phyloP scores from a whole-genome alignment of 2,888 invertebrate genomes.

The Watsonalla cultraria region DNA sequence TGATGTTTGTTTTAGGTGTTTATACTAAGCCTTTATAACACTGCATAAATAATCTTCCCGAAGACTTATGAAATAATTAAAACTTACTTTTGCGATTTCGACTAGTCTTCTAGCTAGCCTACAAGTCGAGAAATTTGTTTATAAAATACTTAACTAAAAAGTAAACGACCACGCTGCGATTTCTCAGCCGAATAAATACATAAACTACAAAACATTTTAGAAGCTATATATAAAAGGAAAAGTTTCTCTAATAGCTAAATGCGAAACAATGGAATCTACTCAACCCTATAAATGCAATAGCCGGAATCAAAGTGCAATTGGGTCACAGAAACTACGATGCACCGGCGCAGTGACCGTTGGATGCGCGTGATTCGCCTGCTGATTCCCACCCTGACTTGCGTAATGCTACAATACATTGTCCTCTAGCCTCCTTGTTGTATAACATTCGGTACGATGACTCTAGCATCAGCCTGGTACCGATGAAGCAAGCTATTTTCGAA shows the following conservation, averaged over 20 bases:
- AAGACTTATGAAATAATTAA: not conserved
- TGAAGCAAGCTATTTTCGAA: slow-evolving; percentile 2
- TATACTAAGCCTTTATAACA: slow-evolving; percentile 45
- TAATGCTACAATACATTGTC: slow-evolving; percentile 48
- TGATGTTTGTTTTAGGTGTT: slow-evolving; percentile 52
- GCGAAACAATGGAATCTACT: not conserved
- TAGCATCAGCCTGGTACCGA: slow-evolving; percentile 31
- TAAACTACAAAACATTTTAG: not conserved
- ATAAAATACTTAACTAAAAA: too few species aligned
- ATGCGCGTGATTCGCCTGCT: slow-evolving; percentile 58
- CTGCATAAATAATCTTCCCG: slow-evolving; percentile 39
- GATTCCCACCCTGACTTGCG: slow-evolving; percentile 51
- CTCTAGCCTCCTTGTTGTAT: slow-evolving; percentile 24
- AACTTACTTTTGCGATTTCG: not conserved
- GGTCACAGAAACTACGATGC: slow-evolving; percentile 59
- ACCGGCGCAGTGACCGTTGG: slow-evolving; percentile 59
- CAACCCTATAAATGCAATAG: not conserved
- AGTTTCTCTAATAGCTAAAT: too few species aligned
- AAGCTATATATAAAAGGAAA: too few species aligned
- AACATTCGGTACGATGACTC: slow-evolving; percentile 48
- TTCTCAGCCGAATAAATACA: not conserved
- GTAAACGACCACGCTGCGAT: too few species aligned
- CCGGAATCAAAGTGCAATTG: slow-evolving; percentile 57
- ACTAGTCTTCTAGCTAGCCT: too few species aligned
- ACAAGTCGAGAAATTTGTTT: too few species aligned